Conservation (phyloP, 2,797 vertebrate genomes). For the Pseudochaenichthys georgianus region DNA sequence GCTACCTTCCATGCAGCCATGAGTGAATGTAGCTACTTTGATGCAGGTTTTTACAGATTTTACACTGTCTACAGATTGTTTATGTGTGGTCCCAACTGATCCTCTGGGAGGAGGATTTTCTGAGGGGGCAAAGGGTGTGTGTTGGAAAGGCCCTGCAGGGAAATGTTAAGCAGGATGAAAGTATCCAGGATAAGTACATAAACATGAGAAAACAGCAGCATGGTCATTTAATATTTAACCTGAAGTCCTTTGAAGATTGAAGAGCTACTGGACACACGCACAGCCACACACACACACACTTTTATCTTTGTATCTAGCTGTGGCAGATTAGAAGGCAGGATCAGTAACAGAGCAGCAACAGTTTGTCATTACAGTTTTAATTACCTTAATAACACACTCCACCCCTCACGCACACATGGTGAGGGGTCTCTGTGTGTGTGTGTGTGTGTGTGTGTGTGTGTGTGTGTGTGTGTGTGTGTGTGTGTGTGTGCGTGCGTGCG, state of each 20-base stretch:
- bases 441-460: too few species aligned
- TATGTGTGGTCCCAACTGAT: not conserved
- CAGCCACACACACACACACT: not conserved
- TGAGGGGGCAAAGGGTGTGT: not conserved
- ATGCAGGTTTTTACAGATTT: not conserved
- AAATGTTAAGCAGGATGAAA: slow-evolving; percentile 23
- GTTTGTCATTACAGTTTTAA: slow-evolving; percentile 73
- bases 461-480: too few species aligned
- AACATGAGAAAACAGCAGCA: slow-evolving; percentile 52
- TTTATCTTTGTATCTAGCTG: slow-evolving; percentile 35
- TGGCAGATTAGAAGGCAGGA: slow-evolving; percentile 67
- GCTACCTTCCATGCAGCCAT: too few species aligned
- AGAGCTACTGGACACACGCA: slow-evolving; percentile 4
- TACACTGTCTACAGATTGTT: not conserved
- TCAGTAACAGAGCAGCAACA: slow-evolving; percentile 45
- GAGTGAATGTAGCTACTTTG: not conserved
- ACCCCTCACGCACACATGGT: slow-evolving; percentile 31
- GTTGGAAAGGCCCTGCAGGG: not conserved
- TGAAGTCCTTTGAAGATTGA: slow-evolving; percentile 40
- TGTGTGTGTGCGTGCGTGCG: too few species aligned
- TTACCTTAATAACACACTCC: slow-evolving; percentile 71
- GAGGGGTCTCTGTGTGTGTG: not conserved
- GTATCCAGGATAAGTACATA: not conserved
- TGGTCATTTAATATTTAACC: slow-evolving; percentile 65
- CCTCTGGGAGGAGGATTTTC: not conserved